Evolutionary conservation across 1,140 invertebrate genomes (phyloP).

Genomic region (Harpegnathos saltator): DNA sequence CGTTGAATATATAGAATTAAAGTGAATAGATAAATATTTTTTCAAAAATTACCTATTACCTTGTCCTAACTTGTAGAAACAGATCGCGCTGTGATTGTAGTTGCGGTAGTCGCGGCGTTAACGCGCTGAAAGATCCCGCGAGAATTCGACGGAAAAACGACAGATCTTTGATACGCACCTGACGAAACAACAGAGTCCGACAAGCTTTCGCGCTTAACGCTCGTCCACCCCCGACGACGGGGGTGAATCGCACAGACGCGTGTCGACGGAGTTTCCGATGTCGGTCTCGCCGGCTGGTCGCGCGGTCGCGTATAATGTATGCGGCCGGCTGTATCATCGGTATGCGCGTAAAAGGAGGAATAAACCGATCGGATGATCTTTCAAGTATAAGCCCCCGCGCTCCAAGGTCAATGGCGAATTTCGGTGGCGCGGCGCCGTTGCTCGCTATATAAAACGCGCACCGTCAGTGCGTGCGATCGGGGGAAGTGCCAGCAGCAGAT

Average conservation of each 20-base stretch:
- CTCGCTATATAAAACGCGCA: conserved; percentile 2
- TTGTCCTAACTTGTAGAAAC: too few relatives aligned
- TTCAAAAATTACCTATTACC: too few relatives aligned
- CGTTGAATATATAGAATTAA: too few relatives aligned
- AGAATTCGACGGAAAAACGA: too few relatives aligned
- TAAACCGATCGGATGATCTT: conserved; percentile 57
- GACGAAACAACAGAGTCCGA: too few relatives aligned
- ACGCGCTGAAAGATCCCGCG: too few relatives aligned
- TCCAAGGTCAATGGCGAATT: conserved; percentile 68
- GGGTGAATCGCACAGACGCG: conserved; percentile 27
- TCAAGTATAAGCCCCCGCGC: conserved; percentile 47
- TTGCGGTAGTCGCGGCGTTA: too few relatives aligned
- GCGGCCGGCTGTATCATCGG: conserved; percentile 35
- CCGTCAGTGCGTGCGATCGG: background rate
- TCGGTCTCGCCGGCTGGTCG: background rate
- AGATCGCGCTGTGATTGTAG: too few relatives aligned
- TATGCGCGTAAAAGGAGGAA: conserved; percentile 58
- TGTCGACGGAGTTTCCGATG: conserved; percentile 12
- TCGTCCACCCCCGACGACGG: background rate
- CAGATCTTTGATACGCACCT: too few relatives aligned
- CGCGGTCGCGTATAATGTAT: conserved; percentile 38
- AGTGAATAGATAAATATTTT: too few relatives aligned
- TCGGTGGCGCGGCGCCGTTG: conserved; percentile 55
- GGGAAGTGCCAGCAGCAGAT: conserved; percentile 7
- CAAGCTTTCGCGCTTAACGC: too few relatives aligned